Base-by-base conservation (phyloP, 2,113 vertebrate genomes). In the Prionailurus bengalensis region DNA sequence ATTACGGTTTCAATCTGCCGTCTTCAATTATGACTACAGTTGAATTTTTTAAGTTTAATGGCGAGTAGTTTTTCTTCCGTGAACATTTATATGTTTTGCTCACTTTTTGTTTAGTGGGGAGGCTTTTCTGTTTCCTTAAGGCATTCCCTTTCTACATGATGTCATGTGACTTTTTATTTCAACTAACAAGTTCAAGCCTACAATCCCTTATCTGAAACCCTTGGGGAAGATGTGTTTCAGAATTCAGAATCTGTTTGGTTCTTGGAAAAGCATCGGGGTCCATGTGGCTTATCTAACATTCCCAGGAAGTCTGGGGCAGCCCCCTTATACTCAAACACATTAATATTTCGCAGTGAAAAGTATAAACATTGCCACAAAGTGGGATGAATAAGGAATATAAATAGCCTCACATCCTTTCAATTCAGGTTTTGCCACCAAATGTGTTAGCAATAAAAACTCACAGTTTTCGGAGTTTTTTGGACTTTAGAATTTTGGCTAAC, bases 261-360 rank as follows among this genome's bases (percentile, higher is more conserved):
- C n/a, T 93, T 31, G 65, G 76, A 81, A 87, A 93, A 82, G 25
- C n/a, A 53, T n/a, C 25, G 0, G 63, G 39, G 63, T 42, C 31
- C 12, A 3, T 21, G 48, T 11, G 15, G 33, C 70, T 93, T 93
- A 93, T 80, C 92, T 93, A 63, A 73, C 45, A 29, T 25, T 84
- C n/a, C 70, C 76, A 71, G 95, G 2, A 5, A 96, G 63, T 79
- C n/a, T 23, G 17, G 91, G 87, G 53, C 74, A 87, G 65, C 85
- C 19, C 29, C 65, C 13, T 83, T 79, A 6, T 15, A 92, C 74
- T 84, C 85, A 88, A 78, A 78, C 61, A 87, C 85, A 45, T 80
- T 84, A 53, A 68, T 81, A 85, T 80, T 94, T 95, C 89, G 29
- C 39, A 39, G 80, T n/a, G 89, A 88, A 55, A 95, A 51, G n/a